A percentile compares a stretch with the other conserved stretches of the same genome.
Conservation (phyloP, 2,113 vertebrate species). For the Nanorana parkeri region DNA sequence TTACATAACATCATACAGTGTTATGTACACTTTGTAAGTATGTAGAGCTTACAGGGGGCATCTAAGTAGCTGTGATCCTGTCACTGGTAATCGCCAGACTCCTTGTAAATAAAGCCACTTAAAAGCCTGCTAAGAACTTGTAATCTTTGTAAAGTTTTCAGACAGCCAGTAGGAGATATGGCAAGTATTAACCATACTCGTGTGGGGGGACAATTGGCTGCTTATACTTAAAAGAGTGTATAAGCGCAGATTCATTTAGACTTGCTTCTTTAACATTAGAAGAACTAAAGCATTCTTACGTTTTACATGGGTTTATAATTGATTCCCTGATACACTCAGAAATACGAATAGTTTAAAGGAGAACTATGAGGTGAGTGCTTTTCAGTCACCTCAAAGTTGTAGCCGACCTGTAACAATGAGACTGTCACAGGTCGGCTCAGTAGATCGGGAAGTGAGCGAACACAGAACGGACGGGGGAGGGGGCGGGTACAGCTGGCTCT, state of each 20-base stretch:
- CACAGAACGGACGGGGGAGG: too few relatives aligned
- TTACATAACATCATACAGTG: neutral
- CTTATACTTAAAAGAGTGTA: neutral
- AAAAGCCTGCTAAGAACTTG: slow-evolving; percentile 39
- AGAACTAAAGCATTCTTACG: too few relatives aligned
- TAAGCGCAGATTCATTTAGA: neutral
- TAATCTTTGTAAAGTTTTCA: slow-evolving; percentile 5
- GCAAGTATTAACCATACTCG: neutral
- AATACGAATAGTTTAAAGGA: too few relatives aligned
- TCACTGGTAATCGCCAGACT: slow-evolving; percentile 33
- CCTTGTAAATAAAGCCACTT: slow-evolving; percentile 36
- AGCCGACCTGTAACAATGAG: too few relatives aligned
- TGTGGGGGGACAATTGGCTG: slow-evolving; percentile 7
- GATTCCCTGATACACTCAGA: too few relatives aligned
- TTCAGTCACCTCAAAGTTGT: too few relatives aligned
- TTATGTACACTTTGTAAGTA: slow-evolving; percentile 5
- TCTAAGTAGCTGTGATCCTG: slow-evolving; percentile 12
- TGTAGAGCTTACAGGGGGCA: slow-evolving; percentile 9
- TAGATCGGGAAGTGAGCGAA: too few relatives aligned
- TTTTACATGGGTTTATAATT: too few relatives aligned
- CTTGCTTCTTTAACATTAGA: too few relatives aligned
- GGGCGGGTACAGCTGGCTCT: too few relatives aligned
- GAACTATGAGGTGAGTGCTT: too few relatives aligned
- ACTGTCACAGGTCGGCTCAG: too few relatives aligned
- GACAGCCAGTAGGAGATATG: neutral